A percentile compares a stretch with the other conserved stretches of the same genome.
These are phyloP conservation scores for Cettia cetti DNA, from an alignment of 2,113 vertebrate genomes.

Conservation along the genomic window DNA sequence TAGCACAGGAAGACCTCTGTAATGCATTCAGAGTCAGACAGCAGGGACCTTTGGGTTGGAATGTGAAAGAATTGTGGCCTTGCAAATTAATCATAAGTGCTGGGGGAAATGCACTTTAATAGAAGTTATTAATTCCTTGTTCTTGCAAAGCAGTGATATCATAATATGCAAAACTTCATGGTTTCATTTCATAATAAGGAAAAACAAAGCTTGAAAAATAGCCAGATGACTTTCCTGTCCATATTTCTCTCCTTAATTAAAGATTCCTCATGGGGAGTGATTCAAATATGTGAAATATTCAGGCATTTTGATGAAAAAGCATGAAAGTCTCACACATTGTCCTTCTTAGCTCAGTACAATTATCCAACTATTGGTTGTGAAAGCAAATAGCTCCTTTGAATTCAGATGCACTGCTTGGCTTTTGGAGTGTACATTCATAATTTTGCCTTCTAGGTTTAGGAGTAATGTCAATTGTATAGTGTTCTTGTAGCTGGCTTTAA, in stretches of 20 bases:
- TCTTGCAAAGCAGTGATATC: neutral
- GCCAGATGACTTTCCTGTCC: neutral
- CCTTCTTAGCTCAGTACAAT: neutral
- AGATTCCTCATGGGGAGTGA: neutral
- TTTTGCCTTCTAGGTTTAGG: neutral
- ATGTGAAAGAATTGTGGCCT: neutral
- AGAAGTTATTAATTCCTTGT: neutral
- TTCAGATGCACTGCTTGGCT: neutral
- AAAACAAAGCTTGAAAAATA: neutral
- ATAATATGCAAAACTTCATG: neutral
- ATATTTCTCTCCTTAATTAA: neutral
- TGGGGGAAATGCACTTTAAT: neutral
- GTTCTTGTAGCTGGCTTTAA: neutral
- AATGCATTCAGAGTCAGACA: neutral
- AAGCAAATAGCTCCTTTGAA: neutral
- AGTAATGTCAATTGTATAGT: neutral
- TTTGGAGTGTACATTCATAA: neutral
- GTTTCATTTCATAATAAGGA: neutral
- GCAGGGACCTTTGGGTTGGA: neutral
- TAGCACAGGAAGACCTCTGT: neutral
- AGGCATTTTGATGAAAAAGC: neutral
- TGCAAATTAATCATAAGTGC: conserved; percentile 1
- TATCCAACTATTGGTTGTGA: neutral
- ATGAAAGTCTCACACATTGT: neutral
- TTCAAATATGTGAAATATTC: neutral